Percentiles rank a stretch among this genome's conserved stretches.
Conservation (phyloP, 2,888 invertebrate species). For the Ornithoptera alexandrae region DNA sequence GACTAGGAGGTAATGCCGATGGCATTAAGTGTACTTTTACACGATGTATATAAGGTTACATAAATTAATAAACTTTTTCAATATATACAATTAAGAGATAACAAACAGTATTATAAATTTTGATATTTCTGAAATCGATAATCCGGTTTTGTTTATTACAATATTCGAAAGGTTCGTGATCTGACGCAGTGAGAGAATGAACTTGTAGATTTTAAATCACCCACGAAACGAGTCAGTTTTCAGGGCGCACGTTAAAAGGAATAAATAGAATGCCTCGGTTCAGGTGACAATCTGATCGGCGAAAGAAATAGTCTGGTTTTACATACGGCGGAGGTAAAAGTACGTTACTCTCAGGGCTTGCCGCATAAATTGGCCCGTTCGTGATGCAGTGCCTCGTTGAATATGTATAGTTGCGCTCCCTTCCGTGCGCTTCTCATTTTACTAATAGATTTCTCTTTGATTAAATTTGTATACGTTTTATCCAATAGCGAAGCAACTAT, state of each 20-base stretch:
- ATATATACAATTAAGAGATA: background rate
- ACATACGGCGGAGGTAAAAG: slow-evolving; percentile 74
- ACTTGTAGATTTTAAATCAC: slow-evolving; percentile 36
- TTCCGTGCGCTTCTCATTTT: slow-evolving; percentile 79
- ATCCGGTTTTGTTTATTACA: background rate
- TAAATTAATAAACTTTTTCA: too few species aligned
- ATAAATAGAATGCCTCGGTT: slow-evolving; percentile 48
- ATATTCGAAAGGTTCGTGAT: slow-evolving; percentile 38
- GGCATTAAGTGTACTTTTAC: too few species aligned
- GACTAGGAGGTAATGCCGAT: too few species aligned
- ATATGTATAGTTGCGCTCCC: slow-evolving; percentile 79
- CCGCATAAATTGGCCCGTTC: slow-evolving; percentile 77
- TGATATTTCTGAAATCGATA: slow-evolving; percentile 4
- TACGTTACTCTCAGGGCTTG: slow-evolving; percentile 73
- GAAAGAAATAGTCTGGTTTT: slow-evolving; percentile 74
- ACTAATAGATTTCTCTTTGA: slow-evolving; percentile 81
- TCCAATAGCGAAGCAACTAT: slow-evolving; percentile 68
- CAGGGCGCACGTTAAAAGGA: slow-evolving; percentile 39
- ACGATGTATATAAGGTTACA: too few species aligned
- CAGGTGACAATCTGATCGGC: slow-evolving; percentile 70
- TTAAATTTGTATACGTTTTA: slow-evolving; percentile 80
- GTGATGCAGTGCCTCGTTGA: slow-evolving; percentile 80
- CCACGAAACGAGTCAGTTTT: slow-evolving; percentile 41
- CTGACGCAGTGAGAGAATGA: slow-evolving; percentile 30
- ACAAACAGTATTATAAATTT: background rate